Evolutionary conservation across 2,113 vertebrate genomes (phyloP).

Genomic region (Thamnaconus septentrionalis): DNA sequence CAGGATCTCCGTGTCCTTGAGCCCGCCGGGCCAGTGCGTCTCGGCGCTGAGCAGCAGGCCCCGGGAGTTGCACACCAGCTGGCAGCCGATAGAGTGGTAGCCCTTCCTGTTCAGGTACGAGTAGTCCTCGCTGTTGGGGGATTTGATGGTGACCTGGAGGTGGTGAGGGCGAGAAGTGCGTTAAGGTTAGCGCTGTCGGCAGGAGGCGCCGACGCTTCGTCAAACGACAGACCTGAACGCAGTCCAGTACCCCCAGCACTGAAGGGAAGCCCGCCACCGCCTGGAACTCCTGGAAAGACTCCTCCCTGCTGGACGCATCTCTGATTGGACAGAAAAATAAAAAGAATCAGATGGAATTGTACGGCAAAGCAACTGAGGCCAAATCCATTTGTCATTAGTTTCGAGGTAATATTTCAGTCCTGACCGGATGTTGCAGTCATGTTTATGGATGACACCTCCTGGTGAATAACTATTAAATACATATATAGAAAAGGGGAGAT

Average conservation of each 20-base stretch:
- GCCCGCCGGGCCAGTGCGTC: conserved; percentile 89
- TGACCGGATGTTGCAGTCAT: too few relatives aligned
- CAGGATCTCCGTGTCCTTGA: conserved; percentile 80
- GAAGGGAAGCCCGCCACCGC: conserved; percentile 88
- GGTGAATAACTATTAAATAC: too few relatives aligned
- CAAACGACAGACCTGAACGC: conserved; percentile 68
- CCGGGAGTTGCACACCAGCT: conserved; percentile 88
- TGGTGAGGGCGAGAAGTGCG: not conserved
- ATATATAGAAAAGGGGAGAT: too few relatives aligned
- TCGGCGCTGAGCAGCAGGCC: conserved; percentile 89
- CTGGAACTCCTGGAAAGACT: conserved; percentile 87
- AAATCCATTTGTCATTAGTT: too few relatives aligned
- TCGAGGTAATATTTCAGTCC: too few relatives aligned
- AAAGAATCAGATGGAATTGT: not conserved
- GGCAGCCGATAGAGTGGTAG: conserved; percentile 92
- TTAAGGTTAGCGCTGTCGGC: too few relatives aligned
- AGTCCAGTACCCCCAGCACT: conserved; percentile 89
- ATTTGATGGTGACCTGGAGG: conserved; percentile 89
- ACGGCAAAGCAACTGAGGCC: too few relatives aligned
- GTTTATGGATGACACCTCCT: too few relatives aligned
- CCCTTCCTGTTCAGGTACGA: conserved; percentile 92
- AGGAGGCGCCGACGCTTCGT: not conserved
- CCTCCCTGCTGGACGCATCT: conserved; percentile 79
- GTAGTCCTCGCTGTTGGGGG: conserved; percentile 91
- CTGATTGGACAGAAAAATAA: conserved; percentile 51